A percentile compares a stretch with the other conserved stretches of the same genome.
These are phyloP conservation scores for Chouioia cunea DNA, from an alignment of 2,888 invertebrate species.

Conservation along the genomic window DNA sequence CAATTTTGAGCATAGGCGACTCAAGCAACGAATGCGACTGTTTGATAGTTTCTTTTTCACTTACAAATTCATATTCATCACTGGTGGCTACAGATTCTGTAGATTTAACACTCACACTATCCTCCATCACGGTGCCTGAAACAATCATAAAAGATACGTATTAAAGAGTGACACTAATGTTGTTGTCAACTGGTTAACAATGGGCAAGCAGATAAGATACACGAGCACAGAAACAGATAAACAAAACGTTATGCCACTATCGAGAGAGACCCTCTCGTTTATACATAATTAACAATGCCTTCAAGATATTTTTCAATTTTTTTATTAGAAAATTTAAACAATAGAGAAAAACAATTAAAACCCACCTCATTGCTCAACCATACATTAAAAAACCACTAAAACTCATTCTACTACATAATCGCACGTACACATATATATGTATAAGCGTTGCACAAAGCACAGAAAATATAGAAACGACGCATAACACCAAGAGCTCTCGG, in stretches of 20 bases:
- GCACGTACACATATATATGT: no score
- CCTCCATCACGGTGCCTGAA: slow-evolving; percentile 73
- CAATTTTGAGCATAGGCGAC: slow-evolving; percentile 74
- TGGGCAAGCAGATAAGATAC: slow-evolving; percentile 26
- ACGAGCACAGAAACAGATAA: slow-evolving; percentile 16
- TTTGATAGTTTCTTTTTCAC: slow-evolving; percentile 68
- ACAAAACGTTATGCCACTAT: neutral
- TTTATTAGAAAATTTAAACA: no score
- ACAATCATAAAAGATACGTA: slow-evolving; percentile 19
- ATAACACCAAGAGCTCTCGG: neutral
- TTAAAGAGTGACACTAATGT: no score
- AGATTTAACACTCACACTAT: slow-evolving; percentile 77
- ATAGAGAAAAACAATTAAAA: no score
- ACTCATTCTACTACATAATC: no score
- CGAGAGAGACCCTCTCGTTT: no score
- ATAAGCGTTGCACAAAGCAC: no score
- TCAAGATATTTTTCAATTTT: no score
- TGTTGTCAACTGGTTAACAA: slow-evolving; percentile 2
- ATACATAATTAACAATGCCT: slow-evolving; percentile 30
- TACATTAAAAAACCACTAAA: no score
- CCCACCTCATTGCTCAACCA: no score
- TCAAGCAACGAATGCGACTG: slow-evolving; percentile 63
- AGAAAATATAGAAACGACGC: no score
- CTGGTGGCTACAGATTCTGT: slow-evolving; percentile 78
- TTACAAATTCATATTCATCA: slow-evolving; percentile 79